Conservation (phyloP, 2,113 vertebrate species). For the Perognathus longimembris region DNA sequence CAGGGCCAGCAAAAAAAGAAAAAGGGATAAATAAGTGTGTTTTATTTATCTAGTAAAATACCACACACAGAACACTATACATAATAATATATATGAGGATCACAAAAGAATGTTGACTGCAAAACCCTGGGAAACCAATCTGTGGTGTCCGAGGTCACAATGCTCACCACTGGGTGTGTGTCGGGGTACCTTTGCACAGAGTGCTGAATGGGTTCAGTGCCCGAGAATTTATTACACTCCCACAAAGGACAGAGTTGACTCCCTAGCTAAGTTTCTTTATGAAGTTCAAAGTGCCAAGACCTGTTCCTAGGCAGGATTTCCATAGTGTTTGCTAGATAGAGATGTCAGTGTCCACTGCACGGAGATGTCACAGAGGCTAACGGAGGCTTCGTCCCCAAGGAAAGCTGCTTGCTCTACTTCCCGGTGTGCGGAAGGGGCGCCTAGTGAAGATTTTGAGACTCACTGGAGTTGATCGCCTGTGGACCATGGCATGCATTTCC, state of each 20-base stretch:
- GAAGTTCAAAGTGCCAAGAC: conserved; percentile 48
- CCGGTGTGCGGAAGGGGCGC: background rate
- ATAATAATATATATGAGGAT: background rate
- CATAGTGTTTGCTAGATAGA: background rate
- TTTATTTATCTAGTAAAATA: background rate
- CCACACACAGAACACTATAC: background rate
- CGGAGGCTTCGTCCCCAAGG: background rate
- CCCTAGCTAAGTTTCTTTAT: conserved; percentile 22
- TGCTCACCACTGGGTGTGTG: background rate
- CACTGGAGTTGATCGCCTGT: background rate
- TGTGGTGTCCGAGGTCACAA: background rate
- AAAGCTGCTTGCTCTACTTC: background rate
- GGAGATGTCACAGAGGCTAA: background rate
- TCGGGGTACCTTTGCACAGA: background rate
- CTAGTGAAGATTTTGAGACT: background rate
- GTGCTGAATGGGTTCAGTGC: background rate
- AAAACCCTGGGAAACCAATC: background rate
- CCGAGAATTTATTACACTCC: background rate
- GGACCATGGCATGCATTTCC: background rate
- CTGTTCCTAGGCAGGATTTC: background rate
- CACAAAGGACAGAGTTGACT: conserved; percentile 10
- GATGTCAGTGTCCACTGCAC: background rate
- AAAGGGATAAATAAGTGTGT: background rate
- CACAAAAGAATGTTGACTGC: background rate
- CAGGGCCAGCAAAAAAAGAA: background rate